Conservation (phyloP, 2,113 vertebrate species). For the Pelvicachromis taeniatus region DNA sequence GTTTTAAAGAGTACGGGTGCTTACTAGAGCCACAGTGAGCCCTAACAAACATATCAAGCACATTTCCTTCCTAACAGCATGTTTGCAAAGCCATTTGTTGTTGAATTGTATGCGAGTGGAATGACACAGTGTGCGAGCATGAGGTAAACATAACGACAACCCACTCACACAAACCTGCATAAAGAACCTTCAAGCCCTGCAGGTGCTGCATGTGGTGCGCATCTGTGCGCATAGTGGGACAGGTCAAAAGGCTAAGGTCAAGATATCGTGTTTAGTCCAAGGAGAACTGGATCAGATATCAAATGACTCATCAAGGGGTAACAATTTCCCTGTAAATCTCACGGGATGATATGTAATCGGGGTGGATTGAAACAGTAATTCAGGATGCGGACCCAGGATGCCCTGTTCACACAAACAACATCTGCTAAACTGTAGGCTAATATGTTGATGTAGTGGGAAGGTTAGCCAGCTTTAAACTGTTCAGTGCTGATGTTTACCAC, state of each 20-base stretch:
- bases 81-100: neutral
- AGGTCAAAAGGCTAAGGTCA: neutral
- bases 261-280: neutral
- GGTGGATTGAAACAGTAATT: neutral
- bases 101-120: neutral
- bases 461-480: fast-evolving
- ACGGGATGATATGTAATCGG: neutral
- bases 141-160: neutral
- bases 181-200: neutral
- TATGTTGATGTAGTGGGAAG: neutral
- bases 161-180: neutral
- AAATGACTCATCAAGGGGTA: neutral
- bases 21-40: neutral
- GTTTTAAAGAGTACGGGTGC: neutral
- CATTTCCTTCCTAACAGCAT: neutral
- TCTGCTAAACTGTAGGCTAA: neutral
- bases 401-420: neutral
- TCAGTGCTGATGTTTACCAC: neutral
- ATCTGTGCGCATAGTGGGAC: neutral
- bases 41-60: neutral
- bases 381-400: neutral
- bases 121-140: neutral
- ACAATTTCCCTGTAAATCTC: neutral
- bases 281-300: neutral
- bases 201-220: neutral